Base-by-base conservation (phyloP, 1,140 invertebrate genomes). In the Diachasmimorpha longicaudata region DNA sequence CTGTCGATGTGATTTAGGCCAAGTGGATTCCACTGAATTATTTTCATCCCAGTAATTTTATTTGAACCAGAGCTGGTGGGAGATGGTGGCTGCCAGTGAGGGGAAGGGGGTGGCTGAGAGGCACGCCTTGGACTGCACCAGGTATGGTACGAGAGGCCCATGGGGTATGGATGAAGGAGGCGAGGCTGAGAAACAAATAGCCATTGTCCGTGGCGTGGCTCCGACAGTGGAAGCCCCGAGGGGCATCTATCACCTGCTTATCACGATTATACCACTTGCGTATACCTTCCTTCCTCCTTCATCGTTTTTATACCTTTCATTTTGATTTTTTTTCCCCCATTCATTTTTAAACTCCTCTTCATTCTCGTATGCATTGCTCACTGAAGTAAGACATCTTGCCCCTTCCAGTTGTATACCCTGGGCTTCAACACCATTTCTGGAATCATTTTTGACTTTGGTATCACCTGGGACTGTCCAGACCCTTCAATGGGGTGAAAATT, bases 171-270 rank as follows among this genome's bases (percentile, higher is more conserved):
- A 70, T 74, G 71, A 76, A 81, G 75, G 73, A 79, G 77, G 78
- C 78, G 79, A 85, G 84, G 82, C 80, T 86, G 86, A 88, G 85
- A 88, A 89, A 89, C 87, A 88, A 88, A 89, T 88, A 88, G 87
- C 88, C 84, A 89, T 88, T 88, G 86, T 88, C 83, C 85, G 85
- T 79, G 81, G 78, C 78, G 71, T 81, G 79, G 80, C 78, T 81
- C 85, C 78, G 79, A 82, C 86, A 83, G 82, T 85, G 86, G 84
- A 81, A 80, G 84, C 44, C 83, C 84, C 79, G 77, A 86, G 83
- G 85, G 83, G 85, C 87, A 89, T 89, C 87, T 89, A 88, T 89
- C 88, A 89, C 88, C 87, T 88, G 88, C 87, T 89, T 89, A 89
- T 89, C 88, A 89, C 82, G 88, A 89, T 89, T 88, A 87, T 89